phyloP scores from a whole-genome alignment of 2,888 invertebrate species.

The Ceraclea dissimilis region DNA sequence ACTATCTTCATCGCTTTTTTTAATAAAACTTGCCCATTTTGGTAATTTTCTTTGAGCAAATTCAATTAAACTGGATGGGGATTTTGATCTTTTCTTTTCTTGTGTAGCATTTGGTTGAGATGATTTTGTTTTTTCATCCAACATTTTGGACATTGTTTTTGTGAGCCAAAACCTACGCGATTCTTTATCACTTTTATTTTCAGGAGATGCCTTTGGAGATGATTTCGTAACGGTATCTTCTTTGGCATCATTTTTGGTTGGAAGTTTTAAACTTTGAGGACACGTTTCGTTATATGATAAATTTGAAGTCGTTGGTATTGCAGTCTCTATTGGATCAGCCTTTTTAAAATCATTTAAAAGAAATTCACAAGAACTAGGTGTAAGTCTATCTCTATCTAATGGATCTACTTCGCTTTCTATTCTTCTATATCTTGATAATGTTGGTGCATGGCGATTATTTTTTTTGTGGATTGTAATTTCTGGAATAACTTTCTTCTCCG shows the following conservation, averaged over 20 bases:
- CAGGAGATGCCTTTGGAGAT: constrained; percentile 12
- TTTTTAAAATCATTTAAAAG: not conserved
- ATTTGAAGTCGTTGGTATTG: not conserved
- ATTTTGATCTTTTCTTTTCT: constrained; percentile 20
- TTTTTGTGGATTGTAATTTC: constrained; percentile 3
- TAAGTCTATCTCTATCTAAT: constrained; percentile 15
- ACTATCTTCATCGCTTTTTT: constrained; percentile 19
- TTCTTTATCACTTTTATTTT: constrained; percentile 12
- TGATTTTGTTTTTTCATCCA: constrained; percentile 12
- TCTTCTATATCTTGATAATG: constrained; percentile 12
- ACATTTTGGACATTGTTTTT: constrained; percentile 20
- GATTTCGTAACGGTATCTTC: not conserved
- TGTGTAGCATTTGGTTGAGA: not conserved
- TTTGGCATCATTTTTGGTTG: not conserved
- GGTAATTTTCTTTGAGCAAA: constrained; percentile 19
- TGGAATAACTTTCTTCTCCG: not conserved
- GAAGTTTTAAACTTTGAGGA: not conserved
- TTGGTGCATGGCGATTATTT: constrained; percentile 11
- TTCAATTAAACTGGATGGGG: constrained; percentile 19
- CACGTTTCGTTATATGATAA: not conserved
- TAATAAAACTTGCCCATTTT: constrained; percentile 20
- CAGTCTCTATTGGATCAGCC: not conserved
- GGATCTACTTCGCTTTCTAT: constrained; percentile 20
- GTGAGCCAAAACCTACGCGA: constrained; percentile 13
- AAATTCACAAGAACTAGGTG: not conserved